Percentiles rank a stretch among this genome's conserved stretches.
Evolutionary conservation across 2,797 vertebrate species (phyloP).

Genomic region (Phrynocephalus guinanensis): DNA sequence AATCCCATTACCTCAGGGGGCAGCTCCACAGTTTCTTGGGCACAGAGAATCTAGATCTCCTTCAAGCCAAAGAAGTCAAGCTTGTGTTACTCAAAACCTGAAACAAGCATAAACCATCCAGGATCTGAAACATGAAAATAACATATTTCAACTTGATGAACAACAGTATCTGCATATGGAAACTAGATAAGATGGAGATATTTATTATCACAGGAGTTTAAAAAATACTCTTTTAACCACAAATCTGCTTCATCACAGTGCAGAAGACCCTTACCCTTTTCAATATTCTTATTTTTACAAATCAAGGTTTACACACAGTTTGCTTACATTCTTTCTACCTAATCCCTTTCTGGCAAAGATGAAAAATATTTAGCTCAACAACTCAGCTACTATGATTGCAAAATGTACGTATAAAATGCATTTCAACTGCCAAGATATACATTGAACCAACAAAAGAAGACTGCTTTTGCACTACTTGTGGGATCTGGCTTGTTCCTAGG

Average conservation of each 20-base stretch:
- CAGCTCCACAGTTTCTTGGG: too few species aligned
- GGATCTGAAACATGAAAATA: conserved; percentile 55
- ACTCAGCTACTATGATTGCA: conserved; percentile 59
- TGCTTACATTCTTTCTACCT: conserved; percentile 72
- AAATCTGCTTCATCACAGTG: conserved; percentile 75
- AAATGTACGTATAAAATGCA: conserved; percentile 68
- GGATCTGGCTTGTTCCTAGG: conserved; percentile 23
- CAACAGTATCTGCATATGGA: conserved; percentile 48
- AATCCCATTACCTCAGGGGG: too few species aligned
- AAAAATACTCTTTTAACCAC: conserved; percentile 61
- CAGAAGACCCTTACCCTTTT: conserved; percentile 70
- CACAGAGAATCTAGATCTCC: too few species aligned
- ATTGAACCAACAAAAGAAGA: conserved; percentile 62
- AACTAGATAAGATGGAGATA: conserved; percentile 58
- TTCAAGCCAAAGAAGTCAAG: neutral
- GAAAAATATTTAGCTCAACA: conserved; percentile 67
- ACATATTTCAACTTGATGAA: neutral
- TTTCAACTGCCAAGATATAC: conserved; percentile 67
- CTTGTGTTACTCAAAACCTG: neutral
- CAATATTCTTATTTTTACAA: conserved; percentile 68
- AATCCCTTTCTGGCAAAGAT: conserved; percentile 71
- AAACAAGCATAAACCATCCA: neutral
- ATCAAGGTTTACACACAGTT: conserved; percentile 74
- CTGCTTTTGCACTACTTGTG: conserved; percentile 59
- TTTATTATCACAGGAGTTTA: conserved; percentile 59